Base-by-base conservation (phyloP, 1,140 invertebrate species). In the Nylanderia fulva region DNA sequence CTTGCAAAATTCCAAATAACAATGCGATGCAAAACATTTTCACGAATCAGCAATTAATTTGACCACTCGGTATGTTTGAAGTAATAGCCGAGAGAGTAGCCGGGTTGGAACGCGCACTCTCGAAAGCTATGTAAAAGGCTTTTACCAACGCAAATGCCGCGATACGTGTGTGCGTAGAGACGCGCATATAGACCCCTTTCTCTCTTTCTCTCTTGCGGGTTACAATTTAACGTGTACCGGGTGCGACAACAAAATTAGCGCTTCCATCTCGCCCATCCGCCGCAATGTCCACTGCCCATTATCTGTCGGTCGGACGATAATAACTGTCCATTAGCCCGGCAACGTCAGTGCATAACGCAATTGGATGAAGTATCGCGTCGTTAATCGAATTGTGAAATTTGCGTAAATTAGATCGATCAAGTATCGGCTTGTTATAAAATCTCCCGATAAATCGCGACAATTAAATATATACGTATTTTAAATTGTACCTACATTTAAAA, bases 381-480 rank as follows among this genome's bases (percentile, higher is more conserved):
- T 72, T 82, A 82, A 82, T 82, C 77, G 27, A 71, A 54, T 72
- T 72, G 36, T 72, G n/a, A 60, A 82, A 82, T 82, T 82, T 82
- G 27, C 54, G 24, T 71, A 58, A 82, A 82, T 82, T 72, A 54
- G 42, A 82, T 72, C n/a, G 18, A 42, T 24, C 33, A 36, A 27
- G 29, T 9, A 69, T 18, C 18, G 29, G 64, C 48, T 58, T 29
- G 64, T 42, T 71, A 24, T 21, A 29, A 56, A 80, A 56, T 71
- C 33, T 18, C 33, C 1, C 39, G 21, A 11, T 54, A 27, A 45
- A 63, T 63, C 15, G 24, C 29, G 21, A 6, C 2, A 13, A 18
- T 58, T 24, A 56, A 74, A 74, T 36, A 36, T 39, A 36, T 9
- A n/a, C n/a, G n/a, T n/a, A n/a, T 15, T 29, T 36, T 58, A 9